Conservation (phyloP, 2,797 vertebrate genomes). For the Balearica regulorum region DNA sequence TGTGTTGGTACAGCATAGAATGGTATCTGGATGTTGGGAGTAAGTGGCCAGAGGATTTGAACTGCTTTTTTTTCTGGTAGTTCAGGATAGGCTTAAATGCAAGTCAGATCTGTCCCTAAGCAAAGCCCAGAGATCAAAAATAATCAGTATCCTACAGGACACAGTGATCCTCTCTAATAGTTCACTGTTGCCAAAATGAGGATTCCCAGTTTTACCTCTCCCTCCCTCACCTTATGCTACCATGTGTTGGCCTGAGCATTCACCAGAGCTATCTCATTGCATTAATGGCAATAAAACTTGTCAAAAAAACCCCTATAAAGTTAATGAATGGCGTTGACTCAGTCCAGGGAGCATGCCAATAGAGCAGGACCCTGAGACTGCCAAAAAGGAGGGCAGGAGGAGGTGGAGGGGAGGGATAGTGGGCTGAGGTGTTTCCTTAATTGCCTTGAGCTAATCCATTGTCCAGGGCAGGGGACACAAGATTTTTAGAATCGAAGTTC, state of each 20-base stretch:
- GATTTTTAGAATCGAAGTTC: neutral
- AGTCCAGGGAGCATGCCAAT: neutral
- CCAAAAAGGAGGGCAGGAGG: neutral
- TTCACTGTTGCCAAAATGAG: neutral
- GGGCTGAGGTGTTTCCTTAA: neutral
- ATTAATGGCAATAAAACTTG: neutral
- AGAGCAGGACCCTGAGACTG: neutral
- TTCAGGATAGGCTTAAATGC: neutral
- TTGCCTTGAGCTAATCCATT: neutral
- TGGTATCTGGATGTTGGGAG: neutral
- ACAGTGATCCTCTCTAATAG: neutral
- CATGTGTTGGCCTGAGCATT: neutral
- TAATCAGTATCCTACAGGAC: neutral
- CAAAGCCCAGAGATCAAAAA: neutral
- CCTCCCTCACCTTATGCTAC: fast-evolving
- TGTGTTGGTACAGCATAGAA: neutral
- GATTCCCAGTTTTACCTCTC: neutral
- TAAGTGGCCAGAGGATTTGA: neutral
- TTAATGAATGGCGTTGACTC: neutral
- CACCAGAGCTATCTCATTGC: neutral
- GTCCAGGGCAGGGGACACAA: neutral
- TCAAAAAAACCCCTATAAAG: neutral
- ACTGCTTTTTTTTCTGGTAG: neutral
- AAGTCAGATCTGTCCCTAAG: neutral
- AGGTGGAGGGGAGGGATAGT: neutral